A percentile compares a stretch with the other conserved stretches of the same genome.
These are phyloP conservation scores for Byasa hedistus DNA, from an alignment of 2,888 invertebrate species.

Conservation along the genomic window DNA sequence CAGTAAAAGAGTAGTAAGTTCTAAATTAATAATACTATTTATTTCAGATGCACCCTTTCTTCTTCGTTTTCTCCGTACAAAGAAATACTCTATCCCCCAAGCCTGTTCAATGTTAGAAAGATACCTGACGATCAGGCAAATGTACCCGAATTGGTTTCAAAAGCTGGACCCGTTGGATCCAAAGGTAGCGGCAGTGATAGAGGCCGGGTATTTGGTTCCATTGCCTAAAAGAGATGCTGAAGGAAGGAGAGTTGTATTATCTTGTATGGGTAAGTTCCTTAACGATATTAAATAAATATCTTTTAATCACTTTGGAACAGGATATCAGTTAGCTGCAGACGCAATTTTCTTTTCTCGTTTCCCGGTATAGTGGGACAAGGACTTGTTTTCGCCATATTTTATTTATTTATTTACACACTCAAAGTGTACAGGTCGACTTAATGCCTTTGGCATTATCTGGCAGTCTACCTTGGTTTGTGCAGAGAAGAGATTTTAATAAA, in stretches of 20 bases:
- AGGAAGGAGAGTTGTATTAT: constrained; percentile 88
- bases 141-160: constrained; percentile 92
- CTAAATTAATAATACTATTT: neutral
- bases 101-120: constrained; percentile 93
- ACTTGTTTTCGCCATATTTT: too few species aligned
- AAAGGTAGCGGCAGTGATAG: constrained; percentile 88
- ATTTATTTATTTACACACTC: too few species aligned
- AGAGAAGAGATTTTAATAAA: too few species aligned
- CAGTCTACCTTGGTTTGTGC: too few species aligned
- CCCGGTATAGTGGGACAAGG: too few species aligned
- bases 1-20: too few species aligned
- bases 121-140: constrained; percentile 90
- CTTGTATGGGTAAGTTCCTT: constrained; percentile 83
- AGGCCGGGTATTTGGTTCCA: constrained; percentile 88
- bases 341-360: too few species aligned
- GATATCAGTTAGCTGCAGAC: too few species aligned
- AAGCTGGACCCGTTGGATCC: constrained; percentile 89
- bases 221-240: constrained; percentile 85
- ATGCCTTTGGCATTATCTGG: too few species aligned
- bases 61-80: constrained; percentile 90
- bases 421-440: too few species aligned
- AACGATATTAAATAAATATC: neutral
- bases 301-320: too few species aligned
- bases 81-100: constrained; percentile 92
- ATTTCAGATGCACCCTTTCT: constrained; percentile 86